Evolutionary conservation across 2,797 vertebrate species (phyloP).

Genomic region (Pseudotriccus pelzelni): DNA sequence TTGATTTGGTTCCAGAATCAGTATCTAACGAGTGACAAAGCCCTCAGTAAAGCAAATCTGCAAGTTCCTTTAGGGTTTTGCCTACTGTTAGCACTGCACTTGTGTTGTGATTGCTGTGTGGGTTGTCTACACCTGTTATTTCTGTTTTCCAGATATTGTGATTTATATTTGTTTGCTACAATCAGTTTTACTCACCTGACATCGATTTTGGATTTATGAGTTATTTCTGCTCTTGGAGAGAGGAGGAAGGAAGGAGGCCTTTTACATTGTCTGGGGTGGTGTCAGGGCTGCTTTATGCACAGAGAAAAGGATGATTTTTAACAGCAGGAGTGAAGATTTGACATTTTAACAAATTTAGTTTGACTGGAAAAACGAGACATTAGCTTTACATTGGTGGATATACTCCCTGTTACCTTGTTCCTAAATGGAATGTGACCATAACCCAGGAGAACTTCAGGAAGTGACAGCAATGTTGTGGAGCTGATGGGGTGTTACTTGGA

Average conservation of each 20-base stretch:
- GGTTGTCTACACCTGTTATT: neutral
- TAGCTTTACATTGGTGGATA: neutral
- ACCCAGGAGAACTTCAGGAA: neutral
- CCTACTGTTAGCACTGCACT: neutral
- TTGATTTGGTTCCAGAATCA: constrained; percentile 12
- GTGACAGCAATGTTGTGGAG: neutral
- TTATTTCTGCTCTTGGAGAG: neutral
- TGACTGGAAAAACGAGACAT: neutral
- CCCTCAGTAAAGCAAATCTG: neutral
- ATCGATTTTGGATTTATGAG: neutral
- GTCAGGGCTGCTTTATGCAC: neutral
- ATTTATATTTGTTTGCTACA: neutral
- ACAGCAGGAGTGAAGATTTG: neutral
- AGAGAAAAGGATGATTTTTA: neutral
- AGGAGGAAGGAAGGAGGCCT: neutral
- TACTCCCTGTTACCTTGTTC: neutral
- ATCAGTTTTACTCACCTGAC: neutral
- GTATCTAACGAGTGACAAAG: neutral
- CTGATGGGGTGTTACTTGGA: neutral
- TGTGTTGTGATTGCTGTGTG: neutral
- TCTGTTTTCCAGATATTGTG: neutral
- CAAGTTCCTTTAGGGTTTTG: neutral
- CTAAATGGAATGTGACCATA: neutral
- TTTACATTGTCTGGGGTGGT: neutral
- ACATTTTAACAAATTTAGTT: neutral